Conservation (phyloP, 2,113 vertebrate genomes). For the Heterotis niloticus region DNA sequence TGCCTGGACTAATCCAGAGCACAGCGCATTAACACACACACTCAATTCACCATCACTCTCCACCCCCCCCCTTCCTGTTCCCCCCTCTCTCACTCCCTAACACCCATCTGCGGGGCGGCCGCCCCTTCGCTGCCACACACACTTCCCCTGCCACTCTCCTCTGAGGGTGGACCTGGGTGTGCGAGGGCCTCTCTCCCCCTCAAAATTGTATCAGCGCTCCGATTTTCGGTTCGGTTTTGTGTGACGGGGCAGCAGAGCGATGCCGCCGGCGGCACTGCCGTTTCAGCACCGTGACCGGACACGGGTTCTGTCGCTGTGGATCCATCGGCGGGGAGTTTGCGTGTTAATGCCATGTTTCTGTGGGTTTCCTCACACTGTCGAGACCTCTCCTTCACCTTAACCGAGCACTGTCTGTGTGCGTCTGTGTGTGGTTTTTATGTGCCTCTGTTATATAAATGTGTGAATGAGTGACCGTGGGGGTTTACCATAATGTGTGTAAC, state of each 20-base stretch:
- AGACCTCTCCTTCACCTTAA: too few species aligned
- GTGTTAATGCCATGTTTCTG: neutral
- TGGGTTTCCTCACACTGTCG: neutral
- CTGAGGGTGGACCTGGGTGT: neutral
- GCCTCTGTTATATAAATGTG: too few species aligned
- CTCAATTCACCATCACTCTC: conserved; percentile 65
- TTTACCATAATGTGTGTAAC: too few species aligned
- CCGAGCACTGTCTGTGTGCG: too few species aligned
- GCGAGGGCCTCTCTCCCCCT: neutral
- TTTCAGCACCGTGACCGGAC: neutral
- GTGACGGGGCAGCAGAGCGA: too few species aligned
- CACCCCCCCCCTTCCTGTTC: conserved; percentile 20
- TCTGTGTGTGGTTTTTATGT: too few species aligned
- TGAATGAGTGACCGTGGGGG: too few species aligned
- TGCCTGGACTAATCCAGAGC: conserved; percentile 59
- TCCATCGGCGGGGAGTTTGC: neutral
- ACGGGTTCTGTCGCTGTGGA: neutral
- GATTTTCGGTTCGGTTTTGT: neutral
- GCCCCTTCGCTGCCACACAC: neutral
- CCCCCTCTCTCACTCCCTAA: conserved; percentile 41
- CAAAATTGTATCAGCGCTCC: neutral
- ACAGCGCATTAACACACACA: conserved; percentile 53
- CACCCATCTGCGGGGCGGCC: neutral
- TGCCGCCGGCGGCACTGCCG: too few species aligned
- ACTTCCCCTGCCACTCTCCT: neutral